phyloP scores from a whole-genome alignment of 1,140 invertebrate species.

The Pantala flavescens region DNA sequence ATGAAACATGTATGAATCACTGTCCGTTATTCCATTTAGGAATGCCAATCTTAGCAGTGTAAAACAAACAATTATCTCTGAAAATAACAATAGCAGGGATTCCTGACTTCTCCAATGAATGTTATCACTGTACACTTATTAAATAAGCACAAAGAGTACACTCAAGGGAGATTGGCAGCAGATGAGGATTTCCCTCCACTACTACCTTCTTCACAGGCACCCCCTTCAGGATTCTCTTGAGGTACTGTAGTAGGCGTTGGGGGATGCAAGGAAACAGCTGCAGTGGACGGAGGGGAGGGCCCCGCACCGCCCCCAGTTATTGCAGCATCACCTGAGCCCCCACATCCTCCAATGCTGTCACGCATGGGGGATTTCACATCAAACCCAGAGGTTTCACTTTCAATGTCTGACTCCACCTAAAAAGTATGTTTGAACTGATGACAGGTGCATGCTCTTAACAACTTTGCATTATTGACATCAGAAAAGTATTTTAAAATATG shows the following conservation, averaged over 20 bases:
- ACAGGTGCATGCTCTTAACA: too few relatives aligned
- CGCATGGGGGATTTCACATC: constrained; percentile 42
- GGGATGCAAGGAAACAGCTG: background rate
- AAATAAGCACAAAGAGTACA: background rate
- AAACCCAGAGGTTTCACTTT: constrained; percentile 48
- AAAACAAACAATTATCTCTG: constrained; percentile 8
- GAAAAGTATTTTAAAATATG: too few relatives aligned
- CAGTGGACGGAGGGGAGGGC: background rate
- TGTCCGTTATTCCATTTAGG: background rate
- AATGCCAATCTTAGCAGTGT: background rate
- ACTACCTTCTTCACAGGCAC: background rate
- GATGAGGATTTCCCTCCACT: background rate
- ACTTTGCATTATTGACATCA: too few relatives aligned
- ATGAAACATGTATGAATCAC: background rate
- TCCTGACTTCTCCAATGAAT: background rate
- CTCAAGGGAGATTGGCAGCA: background rate
- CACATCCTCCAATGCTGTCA: constrained; percentile 35
- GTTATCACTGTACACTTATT: background rate
- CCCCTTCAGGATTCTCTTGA: background rate
- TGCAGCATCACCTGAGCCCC: constrained; percentile 33
- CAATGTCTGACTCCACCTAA: constrained; percentile 49
- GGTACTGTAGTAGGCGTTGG: background rate
- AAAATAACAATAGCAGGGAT: background rate
- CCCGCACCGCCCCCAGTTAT: background rate
- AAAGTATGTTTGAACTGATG: constrained; percentile 19